phyloP scores from a whole-genome alignment of 2,888 invertebrate genomes.

The Drosophila robusta region DNA sequence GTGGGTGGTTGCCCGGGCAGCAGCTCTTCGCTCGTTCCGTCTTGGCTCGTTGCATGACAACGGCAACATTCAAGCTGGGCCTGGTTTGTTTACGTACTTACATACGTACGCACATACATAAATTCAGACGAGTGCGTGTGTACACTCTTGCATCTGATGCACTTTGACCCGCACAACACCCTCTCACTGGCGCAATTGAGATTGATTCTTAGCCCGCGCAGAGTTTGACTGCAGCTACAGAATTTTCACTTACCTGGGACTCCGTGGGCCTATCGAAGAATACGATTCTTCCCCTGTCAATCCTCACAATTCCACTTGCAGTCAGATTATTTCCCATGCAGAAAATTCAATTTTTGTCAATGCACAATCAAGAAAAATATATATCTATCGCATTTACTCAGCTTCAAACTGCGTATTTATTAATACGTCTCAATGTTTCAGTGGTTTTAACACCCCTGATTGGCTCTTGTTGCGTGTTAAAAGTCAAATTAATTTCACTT shows the following conservation, averaged over 20 bases:
- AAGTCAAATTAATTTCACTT: not conserved
- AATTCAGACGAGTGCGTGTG: not conserved
- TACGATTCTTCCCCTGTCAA: constrained; percentile 31
- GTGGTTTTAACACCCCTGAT: not conserved
- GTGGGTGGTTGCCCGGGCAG: constrained; percentile 41
- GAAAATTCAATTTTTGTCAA: constrained; percentile 12
- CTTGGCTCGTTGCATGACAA: constrained; percentile 11
- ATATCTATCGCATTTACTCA: not conserved
- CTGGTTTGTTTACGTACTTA: constrained; percentile 8
- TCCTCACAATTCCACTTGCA: constrained; percentile 29
- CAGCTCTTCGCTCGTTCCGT: too few species aligned
- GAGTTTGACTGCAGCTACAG: not conserved
- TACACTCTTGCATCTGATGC: constrained; percentile 11
- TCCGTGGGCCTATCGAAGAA: constrained; percentile 43
- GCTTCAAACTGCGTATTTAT: constrained; percentile 19
- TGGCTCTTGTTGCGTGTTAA: not conserved
- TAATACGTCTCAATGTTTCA: not conserved
- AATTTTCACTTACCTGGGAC: constrained; percentile 53
- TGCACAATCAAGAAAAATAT: not conserved
- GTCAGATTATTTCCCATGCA: constrained; percentile 66
- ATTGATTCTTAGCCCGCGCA: not conserved
- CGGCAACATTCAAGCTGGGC: constrained; percentile 3
- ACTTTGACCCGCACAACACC: constrained; percentile 18
- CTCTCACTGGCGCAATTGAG: constrained; percentile 11
- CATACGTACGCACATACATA: not conserved